Conservation (phyloP, 2,888 invertebrate genomes). For the Eucera pruinosa region DNA sequence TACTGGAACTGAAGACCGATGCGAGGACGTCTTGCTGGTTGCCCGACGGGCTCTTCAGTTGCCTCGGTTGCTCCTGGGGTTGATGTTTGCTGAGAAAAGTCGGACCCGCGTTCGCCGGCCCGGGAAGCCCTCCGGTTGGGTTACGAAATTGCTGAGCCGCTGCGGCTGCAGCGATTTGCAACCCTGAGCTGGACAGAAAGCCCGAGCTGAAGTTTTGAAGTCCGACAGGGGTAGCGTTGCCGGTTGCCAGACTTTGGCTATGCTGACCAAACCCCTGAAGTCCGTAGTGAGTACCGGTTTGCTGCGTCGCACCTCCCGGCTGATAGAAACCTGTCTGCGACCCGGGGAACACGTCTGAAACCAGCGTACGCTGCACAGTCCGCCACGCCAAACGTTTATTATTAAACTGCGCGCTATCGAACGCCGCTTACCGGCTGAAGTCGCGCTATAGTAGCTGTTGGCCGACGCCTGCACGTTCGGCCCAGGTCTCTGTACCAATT, state of each 20-base stretch:
- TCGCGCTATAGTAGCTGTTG: slow-evolving; percentile 83
- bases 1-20: slow-evolving; percentile 86
- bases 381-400: no score
- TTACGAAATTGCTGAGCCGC: slow-evolving; percentile 88
- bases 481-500: slow-evolving; percentile 87
- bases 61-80: slow-evolving; percentile 82
- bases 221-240: slow-evolving; percentile 84
- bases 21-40: slow-evolving; percentile 85
- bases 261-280: slow-evolving; percentile 85
- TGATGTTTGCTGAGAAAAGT: slow-evolving; percentile 82
- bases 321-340: slow-evolving; percentile 83
- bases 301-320: slow-evolving; percentile 83
- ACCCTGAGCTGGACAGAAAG: slow-evolving; percentile 87
- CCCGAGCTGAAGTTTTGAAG: slow-evolving; percentile 86
- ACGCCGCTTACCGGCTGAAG: slow-evolving; percentile 82
- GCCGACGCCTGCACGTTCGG: slow-evolving; percentile 84
- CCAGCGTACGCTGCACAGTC: no score
- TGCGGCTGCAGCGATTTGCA: slow-evolving; percentile 87
- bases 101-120: slow-evolving; percentile 80
- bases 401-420: no score
- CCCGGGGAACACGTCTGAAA: slow-evolving; percentile 81
- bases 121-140: slow-evolving; percentile 84
- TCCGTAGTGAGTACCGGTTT: slow-evolving; percentile 82
- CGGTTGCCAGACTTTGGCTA: slow-evolving; percentile 82
- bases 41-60: slow-evolving; percentile 82